These are phyloP conservation scores for Deroplatys truncata DNA, from an alignment of 2,888 invertebrate species.

Conservation along the genomic window DNA sequence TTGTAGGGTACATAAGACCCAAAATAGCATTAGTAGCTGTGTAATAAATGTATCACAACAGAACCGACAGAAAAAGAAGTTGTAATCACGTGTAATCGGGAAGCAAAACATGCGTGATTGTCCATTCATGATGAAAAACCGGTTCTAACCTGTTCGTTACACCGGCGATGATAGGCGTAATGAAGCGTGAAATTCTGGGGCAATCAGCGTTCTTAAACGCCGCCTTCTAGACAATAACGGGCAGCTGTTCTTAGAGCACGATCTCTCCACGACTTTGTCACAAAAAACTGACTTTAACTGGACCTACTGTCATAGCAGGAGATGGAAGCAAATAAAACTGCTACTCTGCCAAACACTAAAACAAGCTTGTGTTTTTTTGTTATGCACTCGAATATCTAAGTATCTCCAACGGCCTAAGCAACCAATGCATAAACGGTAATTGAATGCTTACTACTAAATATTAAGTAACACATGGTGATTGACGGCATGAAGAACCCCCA, in stretches of 20 bases:
- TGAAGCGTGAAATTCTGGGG: neutral
- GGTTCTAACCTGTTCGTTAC: neutral
- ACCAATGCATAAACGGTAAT: too few relatives aligned
- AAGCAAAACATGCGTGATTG: neutral
- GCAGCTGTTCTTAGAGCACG: neutral
- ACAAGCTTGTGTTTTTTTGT: neutral
- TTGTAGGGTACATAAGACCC: too few relatives aligned
- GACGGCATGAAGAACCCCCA: too few relatives aligned
- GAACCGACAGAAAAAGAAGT: too few relatives aligned
- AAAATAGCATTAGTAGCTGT: too few relatives aligned
- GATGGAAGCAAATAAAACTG: neutral
- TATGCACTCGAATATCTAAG: too few relatives aligned
- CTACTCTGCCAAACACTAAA: neutral
- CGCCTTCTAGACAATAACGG: neutral
- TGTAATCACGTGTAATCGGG: too few relatives aligned
- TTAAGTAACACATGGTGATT: too few relatives aligned
- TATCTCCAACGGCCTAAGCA: too few relatives aligned
- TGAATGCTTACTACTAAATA: too few relatives aligned
- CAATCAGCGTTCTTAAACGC: neutral
- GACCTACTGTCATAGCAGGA: neutral
- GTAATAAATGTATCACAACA: too few relatives aligned
- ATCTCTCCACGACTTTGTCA: neutral
- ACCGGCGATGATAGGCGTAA: neutral
- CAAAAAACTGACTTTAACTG: neutral
- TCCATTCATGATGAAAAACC: neutral